Evolutionary conservation across 2,797 vertebrate species (phyloP).

Genomic region (Crenuchus spilurus): DNA sequence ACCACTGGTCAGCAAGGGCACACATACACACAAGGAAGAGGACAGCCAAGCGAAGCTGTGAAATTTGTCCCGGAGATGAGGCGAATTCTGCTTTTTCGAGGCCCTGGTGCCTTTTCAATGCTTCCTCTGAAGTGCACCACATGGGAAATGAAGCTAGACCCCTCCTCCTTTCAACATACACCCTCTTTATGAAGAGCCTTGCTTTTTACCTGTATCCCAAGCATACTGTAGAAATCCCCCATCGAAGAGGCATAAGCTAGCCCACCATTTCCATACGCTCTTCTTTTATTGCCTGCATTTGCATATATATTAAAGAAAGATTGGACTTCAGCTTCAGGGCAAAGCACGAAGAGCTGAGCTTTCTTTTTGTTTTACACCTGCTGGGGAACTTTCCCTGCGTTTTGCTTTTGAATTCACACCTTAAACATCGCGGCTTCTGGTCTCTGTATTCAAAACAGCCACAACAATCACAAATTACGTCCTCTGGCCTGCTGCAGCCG

Average conservation of each 20-base stretch:
- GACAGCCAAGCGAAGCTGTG: constrained; percentile 78
- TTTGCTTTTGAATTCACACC: too few species aligned
- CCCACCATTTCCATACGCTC: constrained; percentile 74
- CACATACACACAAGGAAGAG: constrained; percentile 25
- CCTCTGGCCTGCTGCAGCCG: too few species aligned
- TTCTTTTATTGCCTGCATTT: constrained; percentile 82
- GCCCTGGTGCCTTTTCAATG: constrained; percentile 32
- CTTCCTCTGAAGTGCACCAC: constrained; percentile 49
- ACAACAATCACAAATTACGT: not conserved
- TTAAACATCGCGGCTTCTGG: too few species aligned
- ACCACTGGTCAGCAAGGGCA: constrained; percentile 75
- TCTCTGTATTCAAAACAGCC: not conserved
- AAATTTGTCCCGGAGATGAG: constrained; percentile 77
- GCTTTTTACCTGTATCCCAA: constrained; percentile 62
- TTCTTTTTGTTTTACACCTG: constrained; percentile 90
- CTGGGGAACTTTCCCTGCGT: too few species aligned
- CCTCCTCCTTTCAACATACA: not conserved
- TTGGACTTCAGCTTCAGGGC: constrained; percentile 96
- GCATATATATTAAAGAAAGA: constrained; percentile 92
- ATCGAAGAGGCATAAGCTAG: constrained; percentile 11
- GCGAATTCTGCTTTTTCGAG: constrained; percentile 28
- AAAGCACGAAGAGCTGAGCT: constrained; percentile 84
- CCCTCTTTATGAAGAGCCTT: not conserved
- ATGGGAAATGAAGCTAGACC: constrained; percentile 43
- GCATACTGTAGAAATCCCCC: constrained; percentile 46